Base-by-base conservation (phyloP, 2,888 invertebrate species). In the Drosophila conformis region DNA sequence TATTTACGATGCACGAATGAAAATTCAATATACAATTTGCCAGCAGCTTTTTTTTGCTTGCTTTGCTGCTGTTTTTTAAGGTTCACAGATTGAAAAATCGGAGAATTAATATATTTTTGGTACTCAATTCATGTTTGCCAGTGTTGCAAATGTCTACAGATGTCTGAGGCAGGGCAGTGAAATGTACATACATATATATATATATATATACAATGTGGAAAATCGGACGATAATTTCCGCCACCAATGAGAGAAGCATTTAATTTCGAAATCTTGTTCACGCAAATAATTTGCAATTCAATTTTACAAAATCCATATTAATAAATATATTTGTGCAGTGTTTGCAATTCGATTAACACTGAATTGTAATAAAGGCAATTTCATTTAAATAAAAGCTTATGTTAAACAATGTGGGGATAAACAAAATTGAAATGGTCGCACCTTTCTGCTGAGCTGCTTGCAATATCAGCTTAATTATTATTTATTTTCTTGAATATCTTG, bases 171-270 rank as follows among this genome's bases (percentile, higher is more conserved):
- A 36, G 38, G 49, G 35, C 15, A 49, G 29, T 48, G 15, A 51
- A 38, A 59, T 61, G 27, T 58, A 29, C 1, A 4, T 33, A 8
- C 15, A 15, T 15, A 21, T 31, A 2, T 52, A 21, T 31, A 31
- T n/a, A n/a, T n/a, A 36, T 27, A 57, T 57, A 71, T 71, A 10
- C n/a, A 33, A 51, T 40, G 56, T 54, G 69, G 57, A 60, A 66
- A 81, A 84, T 84, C 76, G 59, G 76, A 73, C 78, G 84, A 78
- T 73, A 82, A 84, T 89, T 84, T 89, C 85, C 83, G 89, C 84
- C 84, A 76, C 82, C 75, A 73, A 86, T 60, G 40, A 38, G 59
- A 52, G 49, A 65, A 52, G 60, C 38, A 67, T 73, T 74, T 60
- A 36, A 46, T 58, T 40, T 51, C n/a, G 53, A 60, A 69, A 58